Base-by-base conservation (phyloP, 2,797 vertebrate species). In the Peromyscus eremicus region DNA sequence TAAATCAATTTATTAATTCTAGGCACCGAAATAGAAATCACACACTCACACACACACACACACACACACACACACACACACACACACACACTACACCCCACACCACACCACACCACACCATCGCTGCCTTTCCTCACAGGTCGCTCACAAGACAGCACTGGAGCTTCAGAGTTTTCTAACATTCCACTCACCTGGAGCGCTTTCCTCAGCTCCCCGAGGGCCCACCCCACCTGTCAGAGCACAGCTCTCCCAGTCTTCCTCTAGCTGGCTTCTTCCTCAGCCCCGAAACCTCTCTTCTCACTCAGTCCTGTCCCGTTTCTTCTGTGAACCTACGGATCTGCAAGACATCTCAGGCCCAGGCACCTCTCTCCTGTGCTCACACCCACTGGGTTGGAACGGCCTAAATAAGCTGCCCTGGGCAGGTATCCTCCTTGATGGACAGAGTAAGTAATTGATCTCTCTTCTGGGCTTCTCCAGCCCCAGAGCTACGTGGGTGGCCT, bases 401-500 rank as follows among this genome's bases (percentile, higher is more conserved):
- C 10, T 17, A 80, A 60, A 70, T 16, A 66, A 93, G 6, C 80
- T 34, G 29, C 88, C 73, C 34, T 52, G 68, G 60, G 81, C 13
- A 9, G 62, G 83, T 60, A 86, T 10, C 29, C 73, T 70, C 16
- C 34, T 0, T 92, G 94, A 94, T 71, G 70, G 85, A 95, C 70
- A 90, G 52, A 64, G 76, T 57, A 62, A 62, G 83, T 66, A 83
- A 86, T 0, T 66, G 66, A 49, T 70, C 46, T 10, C 52, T 92
- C 68, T 37, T 52, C 66, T 40, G 29, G 49, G 85, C 77, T 91
- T 79, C n/a, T 32, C 76, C 49, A 16, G 23, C 29, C 55, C 68
- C 40, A 70, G 52, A 55, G 84, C 88, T 83, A 49, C 68, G n/a
- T 95, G 92, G 89, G 94, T 95, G 93, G 91, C 21, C 57, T 76